phyloP scores from a whole-genome alignment of 2,888 invertebrate species.

The Meiosimyza decipiens region DNA sequence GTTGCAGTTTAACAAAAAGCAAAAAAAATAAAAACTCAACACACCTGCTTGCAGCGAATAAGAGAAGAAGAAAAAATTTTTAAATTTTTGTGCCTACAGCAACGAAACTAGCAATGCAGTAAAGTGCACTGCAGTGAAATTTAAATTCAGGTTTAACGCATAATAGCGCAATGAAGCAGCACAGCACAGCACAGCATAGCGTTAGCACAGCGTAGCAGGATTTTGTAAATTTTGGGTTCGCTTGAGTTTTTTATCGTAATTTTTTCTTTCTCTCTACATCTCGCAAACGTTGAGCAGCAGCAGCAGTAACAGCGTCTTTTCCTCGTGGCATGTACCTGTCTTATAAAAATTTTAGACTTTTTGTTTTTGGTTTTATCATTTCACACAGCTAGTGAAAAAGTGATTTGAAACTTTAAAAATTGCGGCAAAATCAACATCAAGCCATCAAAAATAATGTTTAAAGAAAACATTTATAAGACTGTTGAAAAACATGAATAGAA shows the following conservation, averaged over 20 bases:
- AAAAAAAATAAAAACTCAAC: conserved; percentile 33
- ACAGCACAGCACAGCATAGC: background rate
- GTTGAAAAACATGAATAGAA: too few species aligned
- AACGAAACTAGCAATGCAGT: background rate
- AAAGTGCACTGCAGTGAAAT: conserved; percentile 34
- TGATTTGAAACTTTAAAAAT: too few species aligned
- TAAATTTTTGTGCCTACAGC: background rate
- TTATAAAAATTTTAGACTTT: too few species aligned
- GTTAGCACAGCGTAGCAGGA: conserved; percentile 13
- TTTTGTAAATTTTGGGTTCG: conserved; percentile 21
- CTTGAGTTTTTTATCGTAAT: background rate
- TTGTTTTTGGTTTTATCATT: too few species aligned
- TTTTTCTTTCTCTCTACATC: background rate
- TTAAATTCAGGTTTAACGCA: conserved; percentile 38
- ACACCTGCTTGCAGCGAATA: conserved; percentile 41
- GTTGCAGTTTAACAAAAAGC: conserved; percentile 12
- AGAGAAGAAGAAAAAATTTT: background rate
- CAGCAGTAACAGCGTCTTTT: too few species aligned
- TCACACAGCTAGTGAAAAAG: too few species aligned
- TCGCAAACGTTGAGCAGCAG: background rate
- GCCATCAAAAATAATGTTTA: too few species aligned
- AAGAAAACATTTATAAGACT: too few species aligned
- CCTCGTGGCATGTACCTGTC: too few species aligned
- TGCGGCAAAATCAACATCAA: too few species aligned
- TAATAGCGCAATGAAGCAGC: conserved; percentile 7